These are phyloP conservation scores for Intellagama lesueurii DNA, from an alignment of 2,797 vertebrate species.

Conservation along the genomic window DNA sequence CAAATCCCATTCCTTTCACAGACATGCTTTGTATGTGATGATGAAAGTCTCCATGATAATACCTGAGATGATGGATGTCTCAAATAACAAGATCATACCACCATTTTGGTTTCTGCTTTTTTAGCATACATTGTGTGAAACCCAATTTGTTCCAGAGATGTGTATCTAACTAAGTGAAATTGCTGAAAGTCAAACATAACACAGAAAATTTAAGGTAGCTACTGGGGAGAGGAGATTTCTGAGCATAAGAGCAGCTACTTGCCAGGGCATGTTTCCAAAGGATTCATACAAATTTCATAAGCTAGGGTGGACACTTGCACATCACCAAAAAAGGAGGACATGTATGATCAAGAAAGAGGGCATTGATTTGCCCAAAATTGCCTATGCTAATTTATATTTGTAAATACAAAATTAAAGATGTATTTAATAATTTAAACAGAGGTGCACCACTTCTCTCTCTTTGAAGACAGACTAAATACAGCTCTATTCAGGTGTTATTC, in stretches of 20 bases:
- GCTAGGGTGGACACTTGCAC: too few relatives aligned
- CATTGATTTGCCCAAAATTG: too few relatives aligned
- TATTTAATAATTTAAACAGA: too few relatives aligned
- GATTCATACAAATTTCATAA: too few relatives aligned
- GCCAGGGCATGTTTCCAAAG: not conserved
- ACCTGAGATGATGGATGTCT: constrained; percentile 19
- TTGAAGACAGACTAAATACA: too few relatives aligned
- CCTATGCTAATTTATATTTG: too few relatives aligned
- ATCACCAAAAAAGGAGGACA: too few relatives aligned
- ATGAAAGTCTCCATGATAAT: constrained; percentile 14
- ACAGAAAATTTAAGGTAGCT: not conserved
- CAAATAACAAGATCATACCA: constrained; percentile 26
- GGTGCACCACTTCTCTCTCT: too few relatives aligned
- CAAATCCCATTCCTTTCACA: constrained; percentile 13
- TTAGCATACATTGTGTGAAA: constrained; percentile 25
- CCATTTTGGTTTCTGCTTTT: too few relatives aligned
- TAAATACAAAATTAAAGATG: too few relatives aligned
- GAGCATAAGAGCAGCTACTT: not conserved
- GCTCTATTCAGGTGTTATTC: too few relatives aligned
- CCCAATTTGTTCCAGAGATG: not conserved
- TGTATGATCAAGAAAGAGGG: too few relatives aligned
- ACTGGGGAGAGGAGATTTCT: not conserved
- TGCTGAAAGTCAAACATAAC: constrained; percentile 17
- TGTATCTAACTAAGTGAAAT: constrained; percentile 8
- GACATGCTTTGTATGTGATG: not conserved